These are phyloP conservation scores for Peromyscus nudipes DNA, from an alignment of 2,797 vertebrate species.

Conservation along the genomic window DNA sequence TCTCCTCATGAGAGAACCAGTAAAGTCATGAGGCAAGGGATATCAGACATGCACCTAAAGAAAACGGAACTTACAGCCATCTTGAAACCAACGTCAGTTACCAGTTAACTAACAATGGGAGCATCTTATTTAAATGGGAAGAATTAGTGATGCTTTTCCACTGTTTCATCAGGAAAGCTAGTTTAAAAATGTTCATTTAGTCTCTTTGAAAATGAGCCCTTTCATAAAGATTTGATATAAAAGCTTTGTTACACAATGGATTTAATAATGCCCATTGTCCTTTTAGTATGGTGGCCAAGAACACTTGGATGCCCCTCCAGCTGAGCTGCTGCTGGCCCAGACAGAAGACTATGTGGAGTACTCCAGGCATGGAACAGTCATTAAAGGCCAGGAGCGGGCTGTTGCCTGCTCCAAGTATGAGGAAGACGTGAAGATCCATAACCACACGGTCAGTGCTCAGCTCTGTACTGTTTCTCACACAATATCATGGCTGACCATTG, in stretches of 20 bases:
- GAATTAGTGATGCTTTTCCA: not conserved
- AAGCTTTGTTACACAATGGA: not conserved
- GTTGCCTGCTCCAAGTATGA: slow-evolving; percentile 97
- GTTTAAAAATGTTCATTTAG: not conserved
- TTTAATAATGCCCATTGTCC: not conserved
- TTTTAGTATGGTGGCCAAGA: slow-evolving; percentile 97
- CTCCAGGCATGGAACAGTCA: slow-evolving; percentile 96
- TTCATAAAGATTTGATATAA: slow-evolving; percentile 21
- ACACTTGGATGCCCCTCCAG: slow-evolving; percentile 95
- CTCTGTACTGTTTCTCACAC: not conserved
- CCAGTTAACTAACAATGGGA: not conserved
- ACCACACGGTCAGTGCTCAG: slow-evolving; percentile 90
- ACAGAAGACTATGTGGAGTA: slow-evolving; percentile 99
- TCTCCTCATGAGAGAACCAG: not conserved
- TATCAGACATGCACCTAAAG: too few relatives aligned
- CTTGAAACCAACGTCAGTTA: not conserved
- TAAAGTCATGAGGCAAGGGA: not conserved
- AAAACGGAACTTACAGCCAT: not conserved
- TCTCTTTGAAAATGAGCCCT: slow-evolving; percentile 10
- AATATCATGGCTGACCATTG: not conserved
- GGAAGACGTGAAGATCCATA: slow-evolving; percentile 96
- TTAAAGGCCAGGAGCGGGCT: slow-evolving; percentile 98
- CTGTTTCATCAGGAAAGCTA: not conserved
- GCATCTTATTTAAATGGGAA: slow-evolving; percentile 28
- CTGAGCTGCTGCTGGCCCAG: slow-evolving; percentile 96